phyloP scores from a whole-genome alignment of 2,797 vertebrate genomes.

The Euphonia xanthogaster region DNA sequence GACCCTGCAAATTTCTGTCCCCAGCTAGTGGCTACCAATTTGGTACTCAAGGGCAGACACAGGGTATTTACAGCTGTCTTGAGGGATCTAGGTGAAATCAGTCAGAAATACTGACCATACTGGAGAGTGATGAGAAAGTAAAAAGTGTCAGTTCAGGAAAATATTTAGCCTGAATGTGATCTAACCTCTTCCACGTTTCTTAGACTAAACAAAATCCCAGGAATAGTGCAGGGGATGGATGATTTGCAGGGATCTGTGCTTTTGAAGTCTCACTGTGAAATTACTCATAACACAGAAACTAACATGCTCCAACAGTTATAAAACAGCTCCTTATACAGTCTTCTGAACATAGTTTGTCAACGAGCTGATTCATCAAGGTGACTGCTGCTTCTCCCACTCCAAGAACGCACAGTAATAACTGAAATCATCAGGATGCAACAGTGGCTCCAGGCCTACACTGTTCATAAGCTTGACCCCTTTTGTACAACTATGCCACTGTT shows the following conservation, averaged over 20 bases:
- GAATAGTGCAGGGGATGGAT: neutral
- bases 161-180: neutral
- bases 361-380: conserved; percentile 8
- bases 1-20: neutral
- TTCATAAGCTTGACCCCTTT: neutral
- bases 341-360: neutral
- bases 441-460: neutral
- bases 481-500: neutral
- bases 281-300: neutral
- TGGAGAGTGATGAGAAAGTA: neutral
- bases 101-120: neutral
- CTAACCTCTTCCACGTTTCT: neutral
- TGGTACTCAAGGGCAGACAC: neutral
- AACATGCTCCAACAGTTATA: neutral
- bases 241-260: neutral
- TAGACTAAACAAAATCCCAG: neutral
- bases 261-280: neutral
- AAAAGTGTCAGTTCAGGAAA: neutral
- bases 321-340: neutral
- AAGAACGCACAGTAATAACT: neutral
- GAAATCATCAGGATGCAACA: neutral
- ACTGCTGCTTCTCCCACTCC: neutral
- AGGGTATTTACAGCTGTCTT: neutral
- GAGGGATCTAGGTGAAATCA: neutral
- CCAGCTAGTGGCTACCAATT: neutral